Conservation (phyloP, 2,113 vertebrate genomes). For the Oceanites oceanicus region DNA sequence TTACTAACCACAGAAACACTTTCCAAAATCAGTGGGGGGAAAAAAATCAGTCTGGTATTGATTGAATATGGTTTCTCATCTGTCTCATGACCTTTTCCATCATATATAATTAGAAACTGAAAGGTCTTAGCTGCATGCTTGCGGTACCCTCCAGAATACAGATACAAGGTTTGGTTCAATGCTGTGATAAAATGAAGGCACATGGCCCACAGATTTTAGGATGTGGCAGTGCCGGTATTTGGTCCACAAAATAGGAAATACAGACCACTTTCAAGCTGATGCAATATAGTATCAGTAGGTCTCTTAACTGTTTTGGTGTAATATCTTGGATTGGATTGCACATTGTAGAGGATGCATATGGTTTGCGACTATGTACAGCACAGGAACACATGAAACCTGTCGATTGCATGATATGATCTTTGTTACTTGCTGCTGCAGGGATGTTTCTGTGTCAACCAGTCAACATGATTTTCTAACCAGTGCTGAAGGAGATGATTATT, state of each 20-base stretch:
- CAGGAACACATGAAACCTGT: neutral
- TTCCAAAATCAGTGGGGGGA: conserved; percentile 11
- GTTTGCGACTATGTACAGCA: neutral
- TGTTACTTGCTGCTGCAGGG: neutral
- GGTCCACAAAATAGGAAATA: neutral
- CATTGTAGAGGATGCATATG: neutral
- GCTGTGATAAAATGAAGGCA: neutral
- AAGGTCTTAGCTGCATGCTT: conserved; percentile 37
- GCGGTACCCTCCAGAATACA: conserved; percentile 35
- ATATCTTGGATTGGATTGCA: neutral
- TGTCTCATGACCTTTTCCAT: conserved; percentile 53
- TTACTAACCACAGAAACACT: conserved; percentile 31
- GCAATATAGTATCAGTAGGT: neutral
- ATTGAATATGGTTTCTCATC: conserved; percentile 43
- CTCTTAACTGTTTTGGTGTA: neutral
- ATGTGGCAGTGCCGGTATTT: neutral
- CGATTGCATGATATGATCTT: fast-evolving
- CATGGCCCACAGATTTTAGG: neutral
- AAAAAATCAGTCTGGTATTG: conserved; percentile 46
- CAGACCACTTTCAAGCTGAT: neutral
- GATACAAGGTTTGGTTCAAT: neutral
- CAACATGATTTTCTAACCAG: neutral
- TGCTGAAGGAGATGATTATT: conserved; percentile 35
- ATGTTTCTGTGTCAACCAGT: neutral
- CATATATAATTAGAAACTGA: conserved; percentile 58